Percentiles rank a stretch among this genome's conserved stretches.
These are phyloP conservation scores for Cepphus grylle DNA, from an alignment of 2,113 vertebrate genomes.

Conservation along the genomic window DNA sequence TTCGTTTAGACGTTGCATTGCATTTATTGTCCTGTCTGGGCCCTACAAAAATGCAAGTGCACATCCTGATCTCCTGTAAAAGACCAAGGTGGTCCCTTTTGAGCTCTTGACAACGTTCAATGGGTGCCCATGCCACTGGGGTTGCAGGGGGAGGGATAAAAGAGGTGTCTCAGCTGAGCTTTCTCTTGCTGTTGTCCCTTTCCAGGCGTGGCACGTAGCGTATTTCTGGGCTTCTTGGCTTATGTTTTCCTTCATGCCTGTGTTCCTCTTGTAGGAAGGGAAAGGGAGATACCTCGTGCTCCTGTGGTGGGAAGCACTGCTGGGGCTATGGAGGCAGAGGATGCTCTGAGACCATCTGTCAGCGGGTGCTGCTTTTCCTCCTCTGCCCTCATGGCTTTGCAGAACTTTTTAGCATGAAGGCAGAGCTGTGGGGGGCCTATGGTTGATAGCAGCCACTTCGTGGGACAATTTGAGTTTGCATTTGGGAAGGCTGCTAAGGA, in stretches of 20 bases:
- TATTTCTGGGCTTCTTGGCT: not conserved
- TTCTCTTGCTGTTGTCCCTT: not conserved
- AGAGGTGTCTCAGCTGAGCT: not conserved
- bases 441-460: not conserved
- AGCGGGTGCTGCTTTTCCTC: not conserved
- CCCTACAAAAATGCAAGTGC: not conserved
- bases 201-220: fast-evolving
- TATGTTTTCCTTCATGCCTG: not conserved
- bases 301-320: not conserved
- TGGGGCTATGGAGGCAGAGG: not conserved
- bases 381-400: not conserved
- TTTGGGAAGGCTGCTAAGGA: not conserved
- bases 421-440: not conserved
- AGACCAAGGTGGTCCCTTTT: not conserved
- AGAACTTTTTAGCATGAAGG: not conserved
- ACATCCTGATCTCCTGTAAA: not conserved
- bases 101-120: not conserved
- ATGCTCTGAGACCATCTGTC: not conserved
- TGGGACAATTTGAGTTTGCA: not conserved
- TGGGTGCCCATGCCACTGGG: not conserved
- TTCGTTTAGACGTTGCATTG: not conserved
- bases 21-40: not conserved
- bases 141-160: not conserved
- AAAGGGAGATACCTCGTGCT: not conserved
- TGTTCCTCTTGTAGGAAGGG: not conserved